Conservation (phyloP, 2,888 invertebrate species). For the Aphodius granarius region DNA sequence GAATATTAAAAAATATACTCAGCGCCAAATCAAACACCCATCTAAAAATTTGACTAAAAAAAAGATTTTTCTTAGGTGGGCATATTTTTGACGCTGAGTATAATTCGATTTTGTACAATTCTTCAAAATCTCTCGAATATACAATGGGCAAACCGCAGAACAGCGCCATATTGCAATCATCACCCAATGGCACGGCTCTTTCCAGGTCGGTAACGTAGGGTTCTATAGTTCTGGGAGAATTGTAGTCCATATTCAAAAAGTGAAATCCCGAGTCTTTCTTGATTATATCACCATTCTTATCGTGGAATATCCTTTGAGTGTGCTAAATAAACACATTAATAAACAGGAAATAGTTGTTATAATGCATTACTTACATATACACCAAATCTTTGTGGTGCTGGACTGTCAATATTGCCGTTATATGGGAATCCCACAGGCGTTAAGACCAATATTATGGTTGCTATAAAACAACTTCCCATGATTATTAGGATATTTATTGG, state of each 20-base stretch:
- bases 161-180: conserved; percentile 43
- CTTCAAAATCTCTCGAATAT: conserved; percentile 40
- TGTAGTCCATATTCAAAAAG: conserved; percentile 48
- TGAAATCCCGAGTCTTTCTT: conserved; percentile 48
- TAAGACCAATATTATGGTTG: conserved; percentile 56
- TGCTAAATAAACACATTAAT: conserved; percentile 38
- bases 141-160: conserved; percentile 47
- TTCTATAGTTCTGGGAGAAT: conserved; percentile 45
- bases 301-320: conserved; percentile 42
- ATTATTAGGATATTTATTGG: conserved; percentile 37
- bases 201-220: conserved; percentile 40
- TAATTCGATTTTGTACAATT: conserved; percentile 39
- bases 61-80: too few relatives aligned
- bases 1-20: neutral
- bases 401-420: conserved; percentile 58
- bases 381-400: conserved; percentile 68
- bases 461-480: conserved; percentile 39
- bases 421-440: conserved; percentile 74
- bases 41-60: too few relatives aligned
- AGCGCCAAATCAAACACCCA: too few relatives aligned
- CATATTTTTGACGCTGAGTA: neutral
- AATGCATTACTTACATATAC: conserved; percentile 42
- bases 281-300: conserved; percentile 39
- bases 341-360: neutral
- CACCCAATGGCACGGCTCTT: conserved; percentile 36